Evolutionary conservation across 1,140 invertebrate species (phyloP), one percentile per base, ranked within the genome.

Genomic region (Oncopeltus fasciatus): DNA sequence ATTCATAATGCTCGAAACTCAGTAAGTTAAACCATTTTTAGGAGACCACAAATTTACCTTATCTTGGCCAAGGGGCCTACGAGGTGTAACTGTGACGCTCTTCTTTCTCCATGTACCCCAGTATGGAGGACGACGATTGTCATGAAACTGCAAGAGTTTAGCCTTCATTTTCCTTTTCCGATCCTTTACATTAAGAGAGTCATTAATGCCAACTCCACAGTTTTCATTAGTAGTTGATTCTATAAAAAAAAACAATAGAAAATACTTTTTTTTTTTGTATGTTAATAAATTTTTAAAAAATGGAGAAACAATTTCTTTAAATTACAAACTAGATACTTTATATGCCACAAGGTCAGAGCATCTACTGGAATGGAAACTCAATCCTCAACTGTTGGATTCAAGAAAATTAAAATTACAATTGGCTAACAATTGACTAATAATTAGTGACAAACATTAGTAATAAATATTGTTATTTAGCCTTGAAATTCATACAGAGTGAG

Each of bases 81-180:
- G 79, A 1, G 88, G 78, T 28, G 72, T 83, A 24, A 98, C 77
- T 26, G 62, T 65, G 14, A 69, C 65, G 66, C 87, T 88, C 65
- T 79, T 84, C 70, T 95, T 95, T 26, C 88, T 80, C 92, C 93
- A 98, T 0, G 95, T 98, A 26, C 96, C 96, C 80, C 89, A 96
- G 74, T 95, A 99, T 0, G 96, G 85, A 16, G 95, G 96, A 57
- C 95, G 76, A 59, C 84, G 81, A 75, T 98, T 98, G 70, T 95
- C 92, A 68, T 83, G 78, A 73, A 99, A 99, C 67, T 88, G 83
- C 1, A 97, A 74, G 16, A 95, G 77, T 76, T 98, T 98, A 0
- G 85, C 83, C 21, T 83, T 81, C 77, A 57, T 56, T 16, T 24
- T 31, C 21, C 57, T 26, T 16, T 59, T 47, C 16, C 24, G 5